A percentile compares a stretch with the other conserved stretches of the same genome.
Conservation (phyloP, 2,888 invertebrate genomes). For the Acanthosepion pharaonis region DNA sequence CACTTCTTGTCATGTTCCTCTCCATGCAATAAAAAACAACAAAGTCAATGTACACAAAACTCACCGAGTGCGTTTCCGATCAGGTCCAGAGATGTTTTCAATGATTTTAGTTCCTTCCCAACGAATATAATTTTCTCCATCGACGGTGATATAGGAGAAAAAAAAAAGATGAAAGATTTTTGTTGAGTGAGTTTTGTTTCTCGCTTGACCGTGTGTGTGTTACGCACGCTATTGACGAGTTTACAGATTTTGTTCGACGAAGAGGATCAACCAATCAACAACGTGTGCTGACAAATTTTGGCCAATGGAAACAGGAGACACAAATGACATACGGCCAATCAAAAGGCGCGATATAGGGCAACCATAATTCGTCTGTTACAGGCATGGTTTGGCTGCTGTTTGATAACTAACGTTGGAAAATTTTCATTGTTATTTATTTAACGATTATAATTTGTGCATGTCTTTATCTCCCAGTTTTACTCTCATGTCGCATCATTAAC, state of each 20-base stretch:
- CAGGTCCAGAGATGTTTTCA: constrained; percentile 41
- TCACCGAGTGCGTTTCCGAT: constrained; percentile 46
- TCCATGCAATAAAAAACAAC: background rate
- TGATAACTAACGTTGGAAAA: background rate
- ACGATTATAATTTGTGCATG: background rate
- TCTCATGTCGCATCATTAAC: no score
- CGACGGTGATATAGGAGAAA: constrained; percentile 38
- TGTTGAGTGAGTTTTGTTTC: background rate
- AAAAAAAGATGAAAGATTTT: background rate
- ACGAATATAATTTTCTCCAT: constrained; percentile 45
- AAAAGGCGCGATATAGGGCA: background rate
- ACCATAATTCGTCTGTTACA: background rate
- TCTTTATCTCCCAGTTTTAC: no score
- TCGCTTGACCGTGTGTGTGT: background rate
- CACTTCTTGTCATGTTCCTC: background rate
- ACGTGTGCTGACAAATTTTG: background rate
- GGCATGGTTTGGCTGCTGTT: background rate
- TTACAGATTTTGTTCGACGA: background rate
- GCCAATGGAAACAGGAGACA: constrained; percentile 14
- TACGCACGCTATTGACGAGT: background rate
- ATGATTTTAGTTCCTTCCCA: constrained; percentile 36
- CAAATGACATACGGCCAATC: background rate
- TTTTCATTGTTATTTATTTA: background rate
- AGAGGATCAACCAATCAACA: background rate
- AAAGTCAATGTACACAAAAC: background rate